Evolutionary conservation across 2,797 vertebrate genomes (phyloP), one percentile per base, ranked within the genome.

Genomic region (Sebastes elongatus): DNA sequence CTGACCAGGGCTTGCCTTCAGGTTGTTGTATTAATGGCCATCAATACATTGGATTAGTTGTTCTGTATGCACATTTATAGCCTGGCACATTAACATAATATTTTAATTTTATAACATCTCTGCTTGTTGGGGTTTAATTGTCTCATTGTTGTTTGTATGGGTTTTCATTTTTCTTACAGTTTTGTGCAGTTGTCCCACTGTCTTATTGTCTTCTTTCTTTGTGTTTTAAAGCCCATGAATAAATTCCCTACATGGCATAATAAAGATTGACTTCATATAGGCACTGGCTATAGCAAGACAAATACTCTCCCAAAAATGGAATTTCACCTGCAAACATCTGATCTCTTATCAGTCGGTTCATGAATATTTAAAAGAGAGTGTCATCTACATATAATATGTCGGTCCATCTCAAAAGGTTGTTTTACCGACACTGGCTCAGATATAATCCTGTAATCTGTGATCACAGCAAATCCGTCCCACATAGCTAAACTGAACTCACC

Each of bases 361-460:
- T 74, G 10, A 64, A 76, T 13, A 6, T 72, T 55, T 67, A 55
- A 28, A 20, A 8, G 10, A 49, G 10, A 10, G 52, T n/a, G 16
- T 64, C 2, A 52, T 74, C 55, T 53, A 20, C 7, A 73, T 70
- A 16, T 76, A 30, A 63, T 46, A 72, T 1, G 20, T 28, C 2
- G 35, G 28, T 60, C 46, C 38, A 53, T 63, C 33, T 84, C 42
- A 73, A 81, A 86, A 89, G 81, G 63, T 38, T 49, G 74, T 80
- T 49, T 77, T 63, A 80, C 65, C 71, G 67, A 82, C 74, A 76
- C 70, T 77, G 75, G 76, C 84, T 93, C 83, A 91, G 75, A 78
- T 89, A 86, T 95, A 95, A 96, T 95, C 95, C 91, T 18, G 80
- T 95, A 95, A 96, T 91, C 91, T 89, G 71, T 80, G 79, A 90